Conservation (phyloP, 2,113 vertebrate genomes). For the Glaucomys volans region DNA sequence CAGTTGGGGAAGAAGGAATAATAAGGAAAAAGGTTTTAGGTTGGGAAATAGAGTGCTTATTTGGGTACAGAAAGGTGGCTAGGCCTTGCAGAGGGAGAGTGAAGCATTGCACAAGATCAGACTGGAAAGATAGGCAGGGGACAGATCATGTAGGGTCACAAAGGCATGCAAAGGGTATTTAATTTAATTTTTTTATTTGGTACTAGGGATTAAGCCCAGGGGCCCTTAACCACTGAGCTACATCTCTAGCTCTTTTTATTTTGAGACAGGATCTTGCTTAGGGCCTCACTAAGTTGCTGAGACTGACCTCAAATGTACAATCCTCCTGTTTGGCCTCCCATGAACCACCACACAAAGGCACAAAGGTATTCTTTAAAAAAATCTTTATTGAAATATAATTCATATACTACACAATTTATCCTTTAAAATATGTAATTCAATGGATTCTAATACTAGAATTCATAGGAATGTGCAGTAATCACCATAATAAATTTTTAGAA, state of each 20-base stretch:
- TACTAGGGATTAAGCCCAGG: too few species aligned
- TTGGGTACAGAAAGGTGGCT: not conserved
- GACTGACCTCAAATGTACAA: too few species aligned
- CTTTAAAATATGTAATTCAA: not conserved
- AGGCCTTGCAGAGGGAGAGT: not conserved
- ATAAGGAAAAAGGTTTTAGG: not conserved
- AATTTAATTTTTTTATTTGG: too few species aligned
- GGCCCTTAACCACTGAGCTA: too few species aligned
- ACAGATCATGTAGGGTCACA: not conserved
- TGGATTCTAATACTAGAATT: not conserved
- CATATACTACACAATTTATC: not conserved
- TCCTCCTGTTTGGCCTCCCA: too few species aligned
- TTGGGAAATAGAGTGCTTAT: not conserved
- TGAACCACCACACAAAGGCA: too few species aligned
- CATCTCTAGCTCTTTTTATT: too few species aligned
- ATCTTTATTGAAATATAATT: not conserved
- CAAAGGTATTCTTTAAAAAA: not conserved
- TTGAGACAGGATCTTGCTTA: too few species aligned
- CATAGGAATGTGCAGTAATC: not conserved
- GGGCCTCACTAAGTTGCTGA: too few species aligned
- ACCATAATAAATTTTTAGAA: not conserved
- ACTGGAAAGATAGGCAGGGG: not conserved
- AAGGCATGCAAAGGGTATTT: not conserved
- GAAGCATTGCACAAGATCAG: not conserved
- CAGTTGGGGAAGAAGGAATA: not conserved